Evolutionary conservation across 2,888 invertebrate species (phyloP), one percentile per base, ranked within the genome.

Genomic region (Herminia tarsipennalis): DNA sequence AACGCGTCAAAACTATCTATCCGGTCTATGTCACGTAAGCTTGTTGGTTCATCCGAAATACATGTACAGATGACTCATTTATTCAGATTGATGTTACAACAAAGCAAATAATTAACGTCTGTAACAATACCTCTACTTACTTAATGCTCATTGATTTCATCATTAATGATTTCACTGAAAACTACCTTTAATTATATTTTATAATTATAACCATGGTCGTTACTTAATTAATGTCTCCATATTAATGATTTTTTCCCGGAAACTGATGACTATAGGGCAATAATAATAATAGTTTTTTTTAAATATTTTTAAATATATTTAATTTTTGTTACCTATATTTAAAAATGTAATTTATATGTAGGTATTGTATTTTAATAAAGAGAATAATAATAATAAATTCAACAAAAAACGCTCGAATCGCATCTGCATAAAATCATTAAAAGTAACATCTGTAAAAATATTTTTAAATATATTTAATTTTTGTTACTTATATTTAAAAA

Each of bases 21-120:
- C 40, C 59, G 56, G 36, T 29, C 20, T 44, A 42, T 32, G 56
- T 64, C 70, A 70, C 64, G 64, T 73, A 59, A 52, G 36, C 54
- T 34, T 27, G 27, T 5, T 24, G 30, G 8, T 43, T 42, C 37
- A 49, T 36, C 41, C 29, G 45, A 10, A 44, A 52, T 13, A 10
- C n/a, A n/a, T n/a, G n/a, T n/a, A n/a, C 18, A 8, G 29, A 20
- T 64, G 46, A 59, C n/a, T 55, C 49, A 55, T 17, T n/a, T n/a
- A n/a, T n/a, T n/a, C n/a, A 13, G n/a, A 30, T 4, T 25, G 25
- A 39, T 32, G 40, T 45, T 43, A 25, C 16, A n/a, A 41, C 32
- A 24, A 29, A 35, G 25, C 28, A 42, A 66, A 34, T 34, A n/a
- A 54, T 64, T 51, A 52, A 41, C 39, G 39, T 47, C 33, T 54